Percentiles rank a stretch among this genome's conserved stretches.
Conservation (phyloP, 1,140 invertebrate genomes). For the Drosophila pectinifera region DNA sequence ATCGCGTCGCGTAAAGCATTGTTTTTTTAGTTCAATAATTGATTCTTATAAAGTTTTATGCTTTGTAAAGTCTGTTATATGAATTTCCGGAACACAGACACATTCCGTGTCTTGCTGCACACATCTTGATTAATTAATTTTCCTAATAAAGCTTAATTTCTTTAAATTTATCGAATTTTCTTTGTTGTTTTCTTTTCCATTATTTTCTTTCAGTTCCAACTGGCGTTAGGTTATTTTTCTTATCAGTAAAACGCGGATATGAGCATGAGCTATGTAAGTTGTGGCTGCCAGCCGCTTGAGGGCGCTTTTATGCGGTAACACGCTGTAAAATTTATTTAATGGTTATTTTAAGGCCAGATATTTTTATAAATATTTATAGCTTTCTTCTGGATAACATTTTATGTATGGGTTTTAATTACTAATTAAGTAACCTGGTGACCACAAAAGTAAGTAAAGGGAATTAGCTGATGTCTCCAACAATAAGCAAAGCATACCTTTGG, state of each 20-base stretch:
- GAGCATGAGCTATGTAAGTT: not conserved
- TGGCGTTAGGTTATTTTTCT: conserved; percentile 2
- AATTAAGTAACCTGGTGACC: not conserved
- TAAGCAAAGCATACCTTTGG: conserved; percentile 24
- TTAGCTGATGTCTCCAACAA: no score
- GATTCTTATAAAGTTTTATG: not conserved
- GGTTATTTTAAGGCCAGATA: not conserved
- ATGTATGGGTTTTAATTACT: rapidly evolving
- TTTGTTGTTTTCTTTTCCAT: conserved; percentile 7
- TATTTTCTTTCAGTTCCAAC: not conserved
- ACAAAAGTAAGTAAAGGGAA: not conserved
- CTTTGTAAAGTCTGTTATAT: not conserved
- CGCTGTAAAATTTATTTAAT: not conserved
- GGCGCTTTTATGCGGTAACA: not conserved
- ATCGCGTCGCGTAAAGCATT: not conserved
- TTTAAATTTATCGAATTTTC: not conserved
- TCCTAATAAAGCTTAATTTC: not conserved
- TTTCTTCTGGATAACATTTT: no score
- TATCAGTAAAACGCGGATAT: conserved; percentile 7
- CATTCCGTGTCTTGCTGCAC: not conserved
- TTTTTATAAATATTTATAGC: not conserved
- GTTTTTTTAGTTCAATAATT: not conserved
- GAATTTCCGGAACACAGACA: not conserved
- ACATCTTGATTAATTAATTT: not conserved
- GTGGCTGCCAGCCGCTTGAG: not conserved